phyloP scores from a whole-genome alignment of 2,113 vertebrate genomes.

The Ifrita kowaldi region DNA sequence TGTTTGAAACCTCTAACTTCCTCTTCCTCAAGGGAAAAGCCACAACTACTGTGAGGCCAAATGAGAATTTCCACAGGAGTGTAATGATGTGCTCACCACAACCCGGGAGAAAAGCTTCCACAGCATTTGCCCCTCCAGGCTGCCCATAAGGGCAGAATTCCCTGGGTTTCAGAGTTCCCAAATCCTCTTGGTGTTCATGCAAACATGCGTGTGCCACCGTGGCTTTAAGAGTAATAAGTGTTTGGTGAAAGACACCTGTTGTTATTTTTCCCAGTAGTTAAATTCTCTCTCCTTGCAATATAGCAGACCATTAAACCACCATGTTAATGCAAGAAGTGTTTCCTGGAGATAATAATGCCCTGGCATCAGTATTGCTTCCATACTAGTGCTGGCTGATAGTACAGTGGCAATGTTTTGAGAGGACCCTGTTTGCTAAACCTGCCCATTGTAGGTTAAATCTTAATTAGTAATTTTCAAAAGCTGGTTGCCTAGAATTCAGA shows the following conservation, averaged over 20 bases:
- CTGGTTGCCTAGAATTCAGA: background rate
- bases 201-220: accelerated
- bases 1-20: background rate
- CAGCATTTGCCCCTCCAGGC: background rate
- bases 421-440: background rate
- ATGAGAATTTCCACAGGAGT: background rate
- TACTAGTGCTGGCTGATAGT: background rate
- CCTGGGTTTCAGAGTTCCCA: background rate
- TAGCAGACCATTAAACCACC: background rate
- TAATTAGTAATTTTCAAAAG: background rate
- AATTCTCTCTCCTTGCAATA: background rate
- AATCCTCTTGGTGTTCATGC: background rate
- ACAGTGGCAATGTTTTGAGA: background rate
- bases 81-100: background rate
- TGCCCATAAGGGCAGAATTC: background rate
- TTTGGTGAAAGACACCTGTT: background rate
- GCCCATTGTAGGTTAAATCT: background rate
- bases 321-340: background rate
- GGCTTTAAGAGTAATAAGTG: background rate
- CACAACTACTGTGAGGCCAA: background rate
- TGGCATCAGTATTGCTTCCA: background rate
- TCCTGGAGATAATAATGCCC: background rate
- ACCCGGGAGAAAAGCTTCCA: background rate
- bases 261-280: background rate
- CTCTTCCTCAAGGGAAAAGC: background rate